phyloP scores from a whole-genome alignment of 2,888 invertebrate genomes.

The Lissocephala sabroskyi region DNA sequence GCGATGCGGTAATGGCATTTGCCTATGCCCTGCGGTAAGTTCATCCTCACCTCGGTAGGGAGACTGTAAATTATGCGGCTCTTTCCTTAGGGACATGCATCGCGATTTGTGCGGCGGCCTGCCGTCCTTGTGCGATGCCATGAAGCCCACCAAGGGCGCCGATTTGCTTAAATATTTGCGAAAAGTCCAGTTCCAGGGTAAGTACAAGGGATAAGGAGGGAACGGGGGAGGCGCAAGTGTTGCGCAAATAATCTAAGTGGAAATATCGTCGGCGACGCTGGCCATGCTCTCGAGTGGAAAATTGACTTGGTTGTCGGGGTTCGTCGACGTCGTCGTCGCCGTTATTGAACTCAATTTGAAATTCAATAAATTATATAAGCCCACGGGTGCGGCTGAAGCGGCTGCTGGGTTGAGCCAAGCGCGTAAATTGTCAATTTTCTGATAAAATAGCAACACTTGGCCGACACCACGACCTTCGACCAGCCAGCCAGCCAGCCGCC shows the following conservation, averaged over 20 bases:
- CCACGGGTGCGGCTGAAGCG: conserved; percentile 6
- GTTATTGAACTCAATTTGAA: conserved; percentile 68
- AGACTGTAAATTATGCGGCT: background rate
- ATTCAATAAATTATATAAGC: conserved; percentile 66
- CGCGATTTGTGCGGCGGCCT: conserved; percentile 82
- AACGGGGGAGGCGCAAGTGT: conserved; percentile 26
- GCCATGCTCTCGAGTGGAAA: conserved; percentile 61
- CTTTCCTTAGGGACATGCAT: conserved; percentile 86
- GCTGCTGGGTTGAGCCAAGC: conserved; percentile 10
- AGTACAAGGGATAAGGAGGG: conserved; percentile 47
- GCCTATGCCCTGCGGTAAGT: conserved; percentile 87
- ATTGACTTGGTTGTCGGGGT: conserved; percentile 58
- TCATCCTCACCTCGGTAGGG: too few species aligned
- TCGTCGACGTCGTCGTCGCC: conserved; percentile 16
- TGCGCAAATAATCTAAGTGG: conserved; percentile 53
- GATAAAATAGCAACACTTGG: conserved; percentile 25
- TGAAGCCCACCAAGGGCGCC: conserved; percentile 92
- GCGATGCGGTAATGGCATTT: conserved; percentile 96
- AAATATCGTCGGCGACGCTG: conserved; percentile 35
- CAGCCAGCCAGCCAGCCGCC: background rate
- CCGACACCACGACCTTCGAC: background rate
- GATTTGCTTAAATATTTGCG: conserved; percentile 87
- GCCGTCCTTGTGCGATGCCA: conserved; percentile 86
- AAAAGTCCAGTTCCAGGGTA: conserved; percentile 91
- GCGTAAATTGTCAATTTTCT: conserved; percentile 66